A percentile compares a stretch with the other conserved stretches of the same genome.
These are phyloP conservation scores for Lepidostoma basale DNA, from an alignment of 1,140 invertebrate genomes.

Conservation along the genomic window DNA sequence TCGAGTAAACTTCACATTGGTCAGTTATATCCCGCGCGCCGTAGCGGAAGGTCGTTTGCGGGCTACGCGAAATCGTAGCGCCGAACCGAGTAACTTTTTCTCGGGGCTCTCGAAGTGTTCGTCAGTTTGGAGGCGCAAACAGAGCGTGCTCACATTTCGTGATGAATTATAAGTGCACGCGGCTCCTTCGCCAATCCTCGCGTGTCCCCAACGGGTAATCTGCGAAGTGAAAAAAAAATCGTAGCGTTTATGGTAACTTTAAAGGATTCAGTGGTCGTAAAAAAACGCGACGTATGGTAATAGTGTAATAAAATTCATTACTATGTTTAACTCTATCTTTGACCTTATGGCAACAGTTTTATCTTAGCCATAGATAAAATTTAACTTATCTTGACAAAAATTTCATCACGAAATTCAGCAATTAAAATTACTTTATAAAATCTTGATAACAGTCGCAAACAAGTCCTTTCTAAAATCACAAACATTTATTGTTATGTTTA, in stretches of 20 bases:
- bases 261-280: constrained; percentile 7
- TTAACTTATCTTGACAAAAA: too few species aligned
- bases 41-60: constrained; percentile 30
- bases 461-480: too few species aligned
- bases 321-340: too few species aligned
- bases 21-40: constrained; percentile 32
- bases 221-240: constrained; percentile 9
- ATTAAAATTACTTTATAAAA: too few species aligned
- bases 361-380: too few species aligned
- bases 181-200: constrained; percentile 3
- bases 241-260: constrained; percentile 11
- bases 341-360: too few species aligned
- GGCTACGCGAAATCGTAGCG: neutral
- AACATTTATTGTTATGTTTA: too few species aligned
- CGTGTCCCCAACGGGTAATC: constrained; percentile 10
- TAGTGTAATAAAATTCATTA: too few species aligned
- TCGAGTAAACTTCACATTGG: constrained; percentile 20
- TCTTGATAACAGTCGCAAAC: too few species aligned
- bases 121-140: neutral
- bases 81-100: neutral
- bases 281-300: too few species aligned
- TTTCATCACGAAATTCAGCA: too few species aligned
- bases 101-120: neutral
- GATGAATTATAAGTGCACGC: constrained; percentile 30
- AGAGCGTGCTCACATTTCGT: constrained; percentile 12